Evolutionary conservation across 2,888 invertebrate species (phyloP).

Genomic region (Drosophila mettleri): DNA sequence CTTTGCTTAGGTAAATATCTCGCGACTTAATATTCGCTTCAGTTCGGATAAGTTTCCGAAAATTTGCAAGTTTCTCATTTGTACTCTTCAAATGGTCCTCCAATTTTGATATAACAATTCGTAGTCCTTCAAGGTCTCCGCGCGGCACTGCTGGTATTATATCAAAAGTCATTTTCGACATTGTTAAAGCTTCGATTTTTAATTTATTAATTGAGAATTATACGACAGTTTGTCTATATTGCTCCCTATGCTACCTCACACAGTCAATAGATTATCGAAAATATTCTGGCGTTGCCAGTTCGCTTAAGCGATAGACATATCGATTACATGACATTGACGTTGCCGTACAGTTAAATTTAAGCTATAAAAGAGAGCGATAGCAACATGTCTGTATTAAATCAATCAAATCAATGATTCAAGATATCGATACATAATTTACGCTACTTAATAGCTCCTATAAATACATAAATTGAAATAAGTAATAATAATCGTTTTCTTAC

Average conservation of each 20-base stretch:
- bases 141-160: not conserved
- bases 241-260: not conserved
- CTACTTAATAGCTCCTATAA: not conserved
- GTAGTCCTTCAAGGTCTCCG: not conserved
- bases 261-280: conserved; percentile 34
- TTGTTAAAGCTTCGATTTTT: not conserved
- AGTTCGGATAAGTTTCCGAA: conserved; percentile 13
- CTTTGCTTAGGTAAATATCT: conserved; percentile 13
- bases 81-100: conserved; percentile 23
- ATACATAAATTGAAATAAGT: too few relatives aligned
- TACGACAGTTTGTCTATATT: not conserved
- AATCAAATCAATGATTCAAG: not conserved
- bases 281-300: conserved; percentile 20
- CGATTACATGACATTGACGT: conserved; percentile 30
- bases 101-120: conserved; percentile 6
- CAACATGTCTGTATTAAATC: not conserved
- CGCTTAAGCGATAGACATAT: conserved; percentile 30
- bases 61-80: conserved; percentile 34
- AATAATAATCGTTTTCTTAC: not conserved
- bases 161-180: conserved; percentile 3
- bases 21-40: conserved; percentile 14
- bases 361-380: not conserved
- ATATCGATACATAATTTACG: not conserved
- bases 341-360: conserved; percentile 23
- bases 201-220: not conserved